Percentiles rank a stretch among this genome's conserved stretches.
Conservation (phyloP, 2,113 vertebrate species). For the Platysteira castanea region DNA sequence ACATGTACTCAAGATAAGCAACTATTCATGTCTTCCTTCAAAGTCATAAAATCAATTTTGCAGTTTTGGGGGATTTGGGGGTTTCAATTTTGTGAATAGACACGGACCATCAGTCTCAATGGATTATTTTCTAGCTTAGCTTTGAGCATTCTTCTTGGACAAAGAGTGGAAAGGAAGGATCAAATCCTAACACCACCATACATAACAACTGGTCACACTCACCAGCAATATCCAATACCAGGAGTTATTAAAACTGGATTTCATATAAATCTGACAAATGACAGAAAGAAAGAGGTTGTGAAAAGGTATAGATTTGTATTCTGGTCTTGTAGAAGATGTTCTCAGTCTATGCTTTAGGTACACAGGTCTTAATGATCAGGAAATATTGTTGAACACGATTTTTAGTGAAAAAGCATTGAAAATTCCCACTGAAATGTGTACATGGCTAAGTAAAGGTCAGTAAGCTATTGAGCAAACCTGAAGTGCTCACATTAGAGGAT, state of each 20-base stretch:
- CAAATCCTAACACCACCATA: background rate
- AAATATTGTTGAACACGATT: constrained; percentile 65
- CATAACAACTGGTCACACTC: background rate
- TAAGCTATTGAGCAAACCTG: constrained; percentile 48
- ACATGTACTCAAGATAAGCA: background rate
- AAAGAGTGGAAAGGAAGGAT: background rate
- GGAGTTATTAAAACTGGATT: background rate
- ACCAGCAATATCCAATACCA: background rate
- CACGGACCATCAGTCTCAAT: background rate
- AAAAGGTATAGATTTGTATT: constrained; percentile 40
- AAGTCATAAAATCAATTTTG: background rate
- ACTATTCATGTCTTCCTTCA: background rate
- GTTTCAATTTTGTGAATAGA: background rate
- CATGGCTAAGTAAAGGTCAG: constrained; percentile 64
- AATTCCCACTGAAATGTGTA: constrained; percentile 56
- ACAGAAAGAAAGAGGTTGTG: background rate
- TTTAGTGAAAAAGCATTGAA: constrained; percentile 57
- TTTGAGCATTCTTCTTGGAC: background rate
- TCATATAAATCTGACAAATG: background rate
- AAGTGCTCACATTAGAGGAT: constrained; percentile 37
- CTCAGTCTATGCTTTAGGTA: constrained; percentile 3
- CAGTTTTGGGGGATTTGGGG: background rate
- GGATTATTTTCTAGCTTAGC: background rate
- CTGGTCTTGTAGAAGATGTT: constrained; percentile 8
- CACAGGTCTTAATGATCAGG: constrained; percentile 54